A percentile compares a stretch with the other conserved stretches of the same genome.
These are phyloP conservation scores for Druon quercuslanigerum DNA, from an alignment of 1,140 invertebrate species.

Conservation along the genomic window DNA sequence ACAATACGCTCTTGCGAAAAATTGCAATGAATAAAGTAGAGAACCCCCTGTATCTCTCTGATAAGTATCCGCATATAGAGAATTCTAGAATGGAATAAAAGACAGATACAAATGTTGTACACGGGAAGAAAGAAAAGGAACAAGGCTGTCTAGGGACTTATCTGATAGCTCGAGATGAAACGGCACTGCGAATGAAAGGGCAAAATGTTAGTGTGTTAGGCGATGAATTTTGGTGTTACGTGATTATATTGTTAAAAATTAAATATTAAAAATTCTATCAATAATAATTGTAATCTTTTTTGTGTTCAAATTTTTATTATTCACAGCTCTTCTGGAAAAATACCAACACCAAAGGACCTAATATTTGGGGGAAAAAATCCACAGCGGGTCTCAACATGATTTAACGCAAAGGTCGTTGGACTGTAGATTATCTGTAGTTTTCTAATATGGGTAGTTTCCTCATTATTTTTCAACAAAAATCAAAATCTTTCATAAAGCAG, in stretches of 20 bases:
- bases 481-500: no score
- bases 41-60: conserved; percentile 40
- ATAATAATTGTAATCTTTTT: no score
- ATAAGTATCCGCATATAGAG: conserved; percentile 45
- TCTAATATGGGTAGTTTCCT: no score
- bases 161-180: conserved; percentile 63
- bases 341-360: no score
- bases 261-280: not conserved
- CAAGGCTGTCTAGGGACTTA: conserved; percentile 63
- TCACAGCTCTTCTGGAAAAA: no score
- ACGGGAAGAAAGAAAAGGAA: conserved; percentile 60
- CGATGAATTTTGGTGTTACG: not conserved
- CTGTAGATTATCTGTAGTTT: no score
- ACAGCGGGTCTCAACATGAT: no score
- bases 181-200: conserved; percentile 4
- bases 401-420: no score
- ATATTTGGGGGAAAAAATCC: no score
- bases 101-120: conserved; percentile 66
- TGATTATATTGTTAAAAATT: not conserved
- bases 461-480: no score
- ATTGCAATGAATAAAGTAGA: conserved; percentile 28
- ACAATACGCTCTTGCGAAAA: conserved; percentile 12
- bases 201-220: conserved; percentile 44
- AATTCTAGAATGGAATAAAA: conserved; percentile 51
- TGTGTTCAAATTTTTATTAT: no score